Base-by-base conservation (phyloP, 30 jellyfish, hydroid and myxozoan genomes). In the Rhopilema esculentum region DNA sequence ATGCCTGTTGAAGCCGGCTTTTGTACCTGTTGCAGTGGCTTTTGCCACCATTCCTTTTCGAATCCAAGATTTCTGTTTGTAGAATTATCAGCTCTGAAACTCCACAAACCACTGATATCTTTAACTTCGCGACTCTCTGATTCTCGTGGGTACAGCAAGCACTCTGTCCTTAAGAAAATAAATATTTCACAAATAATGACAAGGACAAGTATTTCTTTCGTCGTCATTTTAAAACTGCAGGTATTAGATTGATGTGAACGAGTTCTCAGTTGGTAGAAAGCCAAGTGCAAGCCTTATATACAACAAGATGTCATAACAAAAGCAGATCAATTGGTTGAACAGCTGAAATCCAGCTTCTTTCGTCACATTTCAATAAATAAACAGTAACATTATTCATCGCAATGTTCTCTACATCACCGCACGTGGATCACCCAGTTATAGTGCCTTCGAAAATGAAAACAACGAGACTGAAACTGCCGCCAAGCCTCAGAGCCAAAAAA, bases 51-150 rank as follows among this genome's bases (percentile, higher is more conserved):
- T 77, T 89, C 84, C 28, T 94, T 85, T 62, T 73, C 89, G 76
- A 94, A 84, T 21, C 98, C 98, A 65, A 73, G 85, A 80, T 89
- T 86, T 53, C 98, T 72, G 63, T 74, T 66, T n/a, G 97, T 30
- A 17, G 98, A 94, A 57, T 94, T 94, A 77, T 94, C 98, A 17
- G 90, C 94, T 72, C 98, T 77, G 64, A 94, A 94, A 67, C 84
- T 73, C 98, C 98, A 94, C 49, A 94, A 22, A 0, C 98, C 98
- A 82, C 86, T 84, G 52, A 94, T 63, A 9, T 77, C 89, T 66
- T 94, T 94, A 33, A 94, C 80, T 75, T 94, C 97, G 17, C 98
- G 75, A 40, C 97, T 75, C 31, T 94, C 98, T 16, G 98, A 89
- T 30, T 94, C 98, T 16, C 92, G 97, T 0, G 98, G 97, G 67